Conservation (phyloP, 2,888 invertebrate species). For the Alloscopus bannaensis region DNA sequence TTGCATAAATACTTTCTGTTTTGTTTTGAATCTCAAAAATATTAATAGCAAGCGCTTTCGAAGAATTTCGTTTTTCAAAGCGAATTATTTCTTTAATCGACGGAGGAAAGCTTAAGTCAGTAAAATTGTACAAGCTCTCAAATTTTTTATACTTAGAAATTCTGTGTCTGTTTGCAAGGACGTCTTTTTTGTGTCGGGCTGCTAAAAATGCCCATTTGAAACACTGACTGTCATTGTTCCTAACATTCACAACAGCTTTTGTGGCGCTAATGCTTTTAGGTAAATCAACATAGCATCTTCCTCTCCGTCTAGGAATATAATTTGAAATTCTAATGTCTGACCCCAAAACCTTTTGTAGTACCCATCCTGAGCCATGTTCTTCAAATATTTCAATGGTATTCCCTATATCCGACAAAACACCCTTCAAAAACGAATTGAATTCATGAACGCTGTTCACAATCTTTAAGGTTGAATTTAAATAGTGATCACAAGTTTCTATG, state of each 20-base stretch:
- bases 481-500: constrained; percentile 27
- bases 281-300: constrained; percentile 15
- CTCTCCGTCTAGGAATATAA: constrained; percentile 4
- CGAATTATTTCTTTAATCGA: background rate
- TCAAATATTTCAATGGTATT: constrained; percentile 33
- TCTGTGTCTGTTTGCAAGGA: background rate
- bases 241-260: constrained; percentile 26
- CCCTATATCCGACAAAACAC: background rate
- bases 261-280: background rate
- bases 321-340: constrained; percentile 33
- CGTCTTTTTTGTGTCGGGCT: constrained; percentile 19
- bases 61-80: constrained; percentile 16
- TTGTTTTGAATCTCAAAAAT: constrained; percentile 27
- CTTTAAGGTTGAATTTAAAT: constrained; percentile 14
- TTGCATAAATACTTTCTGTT: background rate
- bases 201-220: constrained; percentile 46
- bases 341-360: constrained; percentile 8
- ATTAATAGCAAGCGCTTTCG: constrained; percentile 22
- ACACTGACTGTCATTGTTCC: constrained; percentile 26
- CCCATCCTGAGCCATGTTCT: constrained; percentile 38
- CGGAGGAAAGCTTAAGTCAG: background rate
- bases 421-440: constrained; percentile 11
- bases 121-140: constrained; percentile 20
- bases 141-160: constrained; percentile 17
- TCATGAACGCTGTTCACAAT: background rate